These are phyloP conservation scores for Electrona antarctica DNA, from an alignment of 2,113 vertebrate species.

Conservation along the genomic window DNA sequence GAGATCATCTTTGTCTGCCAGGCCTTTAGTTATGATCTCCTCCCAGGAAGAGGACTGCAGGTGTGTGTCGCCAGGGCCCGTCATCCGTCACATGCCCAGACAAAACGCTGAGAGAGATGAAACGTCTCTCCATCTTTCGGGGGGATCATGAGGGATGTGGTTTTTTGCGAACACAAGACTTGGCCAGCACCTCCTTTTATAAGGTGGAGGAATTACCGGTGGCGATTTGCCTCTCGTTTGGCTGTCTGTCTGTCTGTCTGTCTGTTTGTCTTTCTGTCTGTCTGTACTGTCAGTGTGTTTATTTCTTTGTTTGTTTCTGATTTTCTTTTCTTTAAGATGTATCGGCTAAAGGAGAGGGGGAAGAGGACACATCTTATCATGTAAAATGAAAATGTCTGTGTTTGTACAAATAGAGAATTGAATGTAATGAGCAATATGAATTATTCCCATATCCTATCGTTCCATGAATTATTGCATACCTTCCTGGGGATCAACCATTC, in stretches of 20 bases:
- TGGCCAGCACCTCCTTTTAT: slow-evolving; percentile 34
- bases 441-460: slow-evolving; percentile 13
- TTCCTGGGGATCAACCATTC: slow-evolving; percentile 41
- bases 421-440: not conserved
- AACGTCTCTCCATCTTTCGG: slow-evolving; percentile 59
- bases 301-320: not conserved
- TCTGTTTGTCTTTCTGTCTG: not conserved
- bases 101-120: slow-evolving; percentile 66
- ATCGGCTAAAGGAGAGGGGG: not conserved
- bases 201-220: not conserved
- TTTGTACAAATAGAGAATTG: slow-evolving; percentile 4
- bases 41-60: slow-evolving; percentile 67
- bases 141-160: slow-evolving; percentile 65
- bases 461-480: slow-evolving; percentile 5
- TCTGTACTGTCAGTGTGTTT: not conserved
- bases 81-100: slow-evolving; percentile 71
- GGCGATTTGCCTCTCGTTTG: not conserved
- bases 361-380: not conserved
- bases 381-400: slow-evolving; percentile 8
- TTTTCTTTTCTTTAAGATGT: not conserved
- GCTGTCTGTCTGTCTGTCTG: not conserved
- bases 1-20: slow-evolving; percentile 66
- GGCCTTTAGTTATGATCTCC: slow-evolving; percentile 71
- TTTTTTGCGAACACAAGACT: slow-evolving; percentile 60
- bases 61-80: slow-evolving; percentile 51